Evolutionary conservation across 2,113 vertebrate genomes (phyloP).

Genomic region (Proterorhinus semilunaris): DNA sequence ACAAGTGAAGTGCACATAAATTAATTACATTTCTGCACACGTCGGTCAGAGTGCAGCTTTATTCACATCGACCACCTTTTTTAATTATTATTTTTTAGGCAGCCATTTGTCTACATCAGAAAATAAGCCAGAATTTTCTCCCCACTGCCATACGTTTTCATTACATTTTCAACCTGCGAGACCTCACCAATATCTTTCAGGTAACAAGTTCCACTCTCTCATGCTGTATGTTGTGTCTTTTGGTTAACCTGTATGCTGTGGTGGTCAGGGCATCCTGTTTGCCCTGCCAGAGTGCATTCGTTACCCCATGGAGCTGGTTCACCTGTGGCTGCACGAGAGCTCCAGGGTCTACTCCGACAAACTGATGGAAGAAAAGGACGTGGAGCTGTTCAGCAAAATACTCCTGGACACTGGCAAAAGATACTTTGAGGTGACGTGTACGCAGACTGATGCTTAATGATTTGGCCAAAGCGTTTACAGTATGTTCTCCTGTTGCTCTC

Average conservation of each 20-base stretch:
- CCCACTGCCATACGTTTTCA: constrained; percentile 79
- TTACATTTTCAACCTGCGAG: constrained; percentile 81
- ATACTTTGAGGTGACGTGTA: constrained; percentile 68
- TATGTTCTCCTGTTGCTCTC: constrained; percentile 1
- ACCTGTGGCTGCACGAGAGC: constrained; percentile 77
- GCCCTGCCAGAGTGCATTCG: constrained; percentile 65
- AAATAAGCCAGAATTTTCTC: constrained; percentile 83
- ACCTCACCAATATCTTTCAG: constrained; percentile 77
- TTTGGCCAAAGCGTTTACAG: constrained; percentile 3
- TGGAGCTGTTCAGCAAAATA: constrained; percentile 77
- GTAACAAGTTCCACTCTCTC: constrained; percentile 32
- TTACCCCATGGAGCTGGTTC: constrained; percentile 74
- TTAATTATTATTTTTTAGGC: constrained; percentile 50
- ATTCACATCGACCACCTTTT: not conserved
- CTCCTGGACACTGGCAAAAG: constrained; percentile 74
- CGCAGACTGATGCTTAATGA: not conserved
- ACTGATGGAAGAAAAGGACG: constrained; percentile 79
- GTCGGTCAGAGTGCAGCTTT: not conserved
- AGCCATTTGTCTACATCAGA: constrained; percentile 80
- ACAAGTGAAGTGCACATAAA: constrained; percentile 44
- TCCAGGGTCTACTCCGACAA: constrained; percentile 78
- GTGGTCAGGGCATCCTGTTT: constrained; percentile 74
- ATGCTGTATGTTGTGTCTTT: too few species aligned
- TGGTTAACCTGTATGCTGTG: not conserved
- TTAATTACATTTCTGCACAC: not conserved